These are phyloP conservation scores for Musca vetustissima DNA, from an alignment of 1,140 invertebrate genomes.

Conservation along the genomic window DNA sequence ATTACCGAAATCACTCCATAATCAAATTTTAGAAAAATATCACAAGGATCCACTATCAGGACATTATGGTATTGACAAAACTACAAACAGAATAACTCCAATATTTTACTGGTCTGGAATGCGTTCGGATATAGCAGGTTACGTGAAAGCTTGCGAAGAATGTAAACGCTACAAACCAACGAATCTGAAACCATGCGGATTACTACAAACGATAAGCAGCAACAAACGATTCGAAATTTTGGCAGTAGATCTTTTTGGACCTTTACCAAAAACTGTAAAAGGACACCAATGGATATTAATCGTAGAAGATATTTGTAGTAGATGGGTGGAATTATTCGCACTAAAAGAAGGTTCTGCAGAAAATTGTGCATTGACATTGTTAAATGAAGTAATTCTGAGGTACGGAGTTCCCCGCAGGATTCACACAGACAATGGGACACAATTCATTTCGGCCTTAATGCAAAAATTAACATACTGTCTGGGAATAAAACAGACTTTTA, in stretches of 20 bases:
- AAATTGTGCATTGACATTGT: conserved; percentile 11
- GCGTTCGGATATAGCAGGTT: conserved; percentile 20
- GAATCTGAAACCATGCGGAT: conserved; percentile 38
- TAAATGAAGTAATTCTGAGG: conserved; percentile 20
- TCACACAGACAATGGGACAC: conserved; percentile 23
- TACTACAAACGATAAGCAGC: conserved; percentile 28
- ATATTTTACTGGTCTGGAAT: conserved; percentile 3
- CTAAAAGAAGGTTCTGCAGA: conserved; percentile 2
- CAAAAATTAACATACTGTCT: conserved; percentile 44
- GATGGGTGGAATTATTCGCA: conserved; percentile 14
- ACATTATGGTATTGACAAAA: background rate
- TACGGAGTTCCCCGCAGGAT: conserved; percentile 22
- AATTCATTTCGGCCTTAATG: conserved; percentile 38
- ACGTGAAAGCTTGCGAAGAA: conserved; percentile 36
- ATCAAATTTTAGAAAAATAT: background rate
- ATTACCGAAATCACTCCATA: background rate
- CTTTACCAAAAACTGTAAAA: conserved; percentile 29
- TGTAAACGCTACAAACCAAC: conserved; percentile 43
- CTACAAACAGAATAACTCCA: background rate
- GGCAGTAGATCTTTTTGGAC: conserved; percentile 33
- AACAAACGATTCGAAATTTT: conserved; percentile 33
- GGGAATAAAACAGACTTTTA: conserved; percentile 45
- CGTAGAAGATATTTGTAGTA: conserved; percentile 16
- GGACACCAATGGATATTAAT: conserved; percentile 27
- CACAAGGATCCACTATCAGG: background rate